phyloP scores from a whole-genome alignment of 2,113 vertebrate species.

The Tenebrosternarchus preto region DNA sequence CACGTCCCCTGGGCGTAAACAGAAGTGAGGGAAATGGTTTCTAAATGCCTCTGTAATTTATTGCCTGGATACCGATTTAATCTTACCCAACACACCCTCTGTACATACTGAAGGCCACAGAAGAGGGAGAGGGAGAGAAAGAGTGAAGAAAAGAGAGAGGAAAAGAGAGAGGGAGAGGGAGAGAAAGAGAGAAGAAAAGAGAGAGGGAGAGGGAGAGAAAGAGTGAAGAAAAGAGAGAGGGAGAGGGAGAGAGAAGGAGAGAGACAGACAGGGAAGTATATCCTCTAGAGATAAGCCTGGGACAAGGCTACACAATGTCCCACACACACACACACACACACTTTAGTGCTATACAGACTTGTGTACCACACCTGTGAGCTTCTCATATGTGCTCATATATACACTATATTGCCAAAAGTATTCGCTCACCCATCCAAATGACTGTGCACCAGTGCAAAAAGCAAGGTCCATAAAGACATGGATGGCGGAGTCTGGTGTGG shows the following conservation, averaged over 20 bases:
- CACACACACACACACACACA: constrained; percentile 19
- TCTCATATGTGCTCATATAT: neutral
- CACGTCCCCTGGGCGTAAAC: neutral
- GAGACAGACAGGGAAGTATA: neutral
- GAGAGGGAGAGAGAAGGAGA: neutral
- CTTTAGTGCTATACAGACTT: constrained; percentile 33
- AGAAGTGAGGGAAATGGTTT: neutral
- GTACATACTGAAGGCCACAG: neutral
- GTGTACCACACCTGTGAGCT: neutral
- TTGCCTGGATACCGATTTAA: neutral
- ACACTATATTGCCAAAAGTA: no score
- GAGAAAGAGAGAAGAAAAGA: neutral
- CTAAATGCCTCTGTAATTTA: constrained; percentile 3
- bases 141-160: no score
- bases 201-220: neutral
- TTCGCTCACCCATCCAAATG: no score
- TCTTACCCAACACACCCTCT: neutral
- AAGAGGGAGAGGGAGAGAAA: neutral
- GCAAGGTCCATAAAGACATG: no score
- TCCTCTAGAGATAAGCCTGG: neutral
- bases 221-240: neutral
- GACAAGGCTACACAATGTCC: constrained; percentile 15
- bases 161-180: neutral
- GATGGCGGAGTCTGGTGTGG: no score
- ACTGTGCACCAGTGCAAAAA: no score